These are phyloP conservation scores for Myopa testacea DNA, from an alignment of 2,888 invertebrate species.

Conservation along the genomic window DNA sequence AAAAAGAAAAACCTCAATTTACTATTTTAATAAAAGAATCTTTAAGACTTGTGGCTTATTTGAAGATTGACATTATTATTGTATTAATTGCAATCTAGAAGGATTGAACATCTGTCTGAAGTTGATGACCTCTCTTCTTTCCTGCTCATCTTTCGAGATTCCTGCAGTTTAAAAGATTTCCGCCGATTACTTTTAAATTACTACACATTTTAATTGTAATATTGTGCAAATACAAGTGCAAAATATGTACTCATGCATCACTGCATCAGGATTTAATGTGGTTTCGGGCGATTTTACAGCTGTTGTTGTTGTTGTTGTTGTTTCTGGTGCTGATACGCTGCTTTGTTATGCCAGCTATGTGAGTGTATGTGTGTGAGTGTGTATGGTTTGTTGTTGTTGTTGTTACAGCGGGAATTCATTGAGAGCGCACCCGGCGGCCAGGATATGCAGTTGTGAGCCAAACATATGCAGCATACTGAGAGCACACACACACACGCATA, in stretches of 20 bases:
- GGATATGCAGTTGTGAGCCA: conserved; percentile 19
- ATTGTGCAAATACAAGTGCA: background rate
- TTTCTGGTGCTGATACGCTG: background rate
- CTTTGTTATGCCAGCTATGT: background rate
- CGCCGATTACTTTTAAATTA: background rate
- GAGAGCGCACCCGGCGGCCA: conserved; percentile 1
- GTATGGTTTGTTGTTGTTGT: background rate
- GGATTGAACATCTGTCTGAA: too few species aligned
- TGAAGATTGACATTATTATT: too few species aligned
- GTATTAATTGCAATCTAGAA: too few species aligned
- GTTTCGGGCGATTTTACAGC: background rate
- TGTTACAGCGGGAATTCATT: conserved; percentile 1
- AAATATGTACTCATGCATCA: background rate
- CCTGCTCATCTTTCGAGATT: background rate
- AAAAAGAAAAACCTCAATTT: too few species aligned
- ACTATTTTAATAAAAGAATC: too few species aligned
- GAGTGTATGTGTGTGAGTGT: too few species aligned
- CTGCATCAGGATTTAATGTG: background rate
- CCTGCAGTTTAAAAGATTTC: background rate
- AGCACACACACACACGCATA: background rate
- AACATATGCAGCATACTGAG: background rate
- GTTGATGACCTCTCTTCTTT: too few species aligned
- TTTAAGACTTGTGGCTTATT: too few species aligned
- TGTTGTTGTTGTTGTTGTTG: conserved; percentile 5
- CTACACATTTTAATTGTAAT: conserved; percentile 6